Base-by-base conservation (phyloP, 2,888 invertebrate genomes). In the Euplexia lucipara region DNA sequence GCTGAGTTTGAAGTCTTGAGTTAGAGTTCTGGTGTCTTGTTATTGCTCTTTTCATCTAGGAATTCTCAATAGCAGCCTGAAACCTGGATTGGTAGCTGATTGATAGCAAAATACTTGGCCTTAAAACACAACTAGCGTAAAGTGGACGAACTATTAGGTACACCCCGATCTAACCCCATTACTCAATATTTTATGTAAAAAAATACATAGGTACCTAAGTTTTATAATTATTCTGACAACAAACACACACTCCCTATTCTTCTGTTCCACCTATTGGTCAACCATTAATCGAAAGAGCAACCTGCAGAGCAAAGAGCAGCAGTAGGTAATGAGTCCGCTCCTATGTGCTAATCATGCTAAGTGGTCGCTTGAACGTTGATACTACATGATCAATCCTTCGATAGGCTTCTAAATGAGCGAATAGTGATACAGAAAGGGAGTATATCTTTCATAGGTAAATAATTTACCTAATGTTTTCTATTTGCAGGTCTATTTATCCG, bases 331-430 rank as follows among this genome's bases (percentile, higher is more conserved):
- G 67, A 60, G 62, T 67, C 48, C 37, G 32, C 61, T 44, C 9
- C 48, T n/a, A 53, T 35, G 42, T 32, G 51, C 39, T 68, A 75
- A 75, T 75, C 58, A 64, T 54, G 52, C 58, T 75, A 72, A 75
- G 58, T 75, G 57, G 56, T 45, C 47, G 35, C 45, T 30, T 52
- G 42, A 49, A 41, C 52, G 16, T 44, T 32, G 26, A 52, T 39
- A 48, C 30, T 20, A 42, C 44, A 32, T 59, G 48, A 53, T 71
- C 42, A 59, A 42, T 51, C 37, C 45, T 51, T 30, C 30, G 16
- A 34, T 52, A 3, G 8, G 66, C 57, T 58, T n/a, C 8, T 34
- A 61, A 22, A 61, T 4, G 3, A 42, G 41, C 53, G 57, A 18
- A 41, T 26, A 30, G 5, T 18, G 12, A 30, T 26, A 30, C 3